Percentiles rank a stretch among this genome's conserved stretches.
Conservation (phyloP, 2,888 invertebrate genomes). For the Papilio elwesi region DNA sequence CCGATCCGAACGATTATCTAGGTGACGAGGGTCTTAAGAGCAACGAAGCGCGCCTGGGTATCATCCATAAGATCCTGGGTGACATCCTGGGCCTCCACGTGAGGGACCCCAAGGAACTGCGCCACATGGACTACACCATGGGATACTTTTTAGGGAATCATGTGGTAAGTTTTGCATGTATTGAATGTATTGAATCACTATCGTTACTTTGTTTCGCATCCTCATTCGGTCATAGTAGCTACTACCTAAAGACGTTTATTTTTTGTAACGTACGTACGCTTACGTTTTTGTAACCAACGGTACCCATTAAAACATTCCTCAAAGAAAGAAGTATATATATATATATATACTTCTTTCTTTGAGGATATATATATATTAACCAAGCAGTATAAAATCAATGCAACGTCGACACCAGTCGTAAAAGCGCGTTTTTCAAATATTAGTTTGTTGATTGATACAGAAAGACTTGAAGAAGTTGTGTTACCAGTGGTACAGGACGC, state of each 20-base stretch:
- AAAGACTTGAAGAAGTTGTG: no score
- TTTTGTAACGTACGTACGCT: no score
- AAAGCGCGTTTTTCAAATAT: no score
- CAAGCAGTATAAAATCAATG: no score
- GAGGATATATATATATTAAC: no score
- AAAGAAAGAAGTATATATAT: no score
- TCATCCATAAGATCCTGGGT: slow-evolving; percentile 89
- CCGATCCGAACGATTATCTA: slow-evolving; percentile 86
- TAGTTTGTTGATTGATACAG: no score
- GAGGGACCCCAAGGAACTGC: slow-evolving; percentile 59
- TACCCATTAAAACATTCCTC: no score
- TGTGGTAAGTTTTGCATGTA: slow-evolving; percentile 83
- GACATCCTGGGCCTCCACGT: slow-evolving; percentile 88
- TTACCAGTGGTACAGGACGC: no score
- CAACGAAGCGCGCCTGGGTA: slow-evolving; percentile 90
- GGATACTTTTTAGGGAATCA: slow-evolving; percentile 92
- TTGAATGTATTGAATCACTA: slow-evolving; percentile 18
- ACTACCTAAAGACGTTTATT: slow-evolving; percentile 30
- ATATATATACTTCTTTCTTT: no score
- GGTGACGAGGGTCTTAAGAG: slow-evolving; percentile 72
- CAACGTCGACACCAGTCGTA: no score
- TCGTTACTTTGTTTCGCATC: slow-evolving; percentile 52
- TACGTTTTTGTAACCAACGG: no score
- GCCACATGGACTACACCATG: slow-evolving; percentile 80
- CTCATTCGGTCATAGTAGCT: slow-evolving; percentile 50